Evolutionary conservation across 2,113 vertebrate genomes (phyloP).

Genomic region (Platichthys flesus): DNA sequence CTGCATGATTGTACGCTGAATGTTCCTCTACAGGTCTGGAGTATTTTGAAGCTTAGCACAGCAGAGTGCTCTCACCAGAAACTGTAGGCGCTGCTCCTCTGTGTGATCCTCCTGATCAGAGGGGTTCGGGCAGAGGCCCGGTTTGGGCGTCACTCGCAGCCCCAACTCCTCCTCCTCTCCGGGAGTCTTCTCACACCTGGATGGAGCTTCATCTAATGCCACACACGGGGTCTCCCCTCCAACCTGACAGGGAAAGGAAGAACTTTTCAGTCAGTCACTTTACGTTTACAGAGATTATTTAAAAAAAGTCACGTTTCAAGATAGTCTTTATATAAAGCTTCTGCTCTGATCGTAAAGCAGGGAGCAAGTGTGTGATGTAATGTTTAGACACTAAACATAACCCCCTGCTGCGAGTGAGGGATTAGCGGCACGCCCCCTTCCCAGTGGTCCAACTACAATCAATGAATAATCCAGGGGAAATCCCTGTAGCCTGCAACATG

Average conservation of each 20-base stretch:
- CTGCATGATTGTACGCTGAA: background rate
- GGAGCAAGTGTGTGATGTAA: constrained; percentile 10
- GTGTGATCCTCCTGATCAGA: constrained; percentile 69
- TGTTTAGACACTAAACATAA: constrained; percentile 14
- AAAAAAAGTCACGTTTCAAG: too few species aligned
- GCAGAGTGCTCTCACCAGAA: constrained; percentile 73
- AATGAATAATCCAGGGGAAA: constrained; percentile 69
- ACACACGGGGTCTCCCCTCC: constrained; percentile 71
- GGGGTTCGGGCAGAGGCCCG: constrained; percentile 71
- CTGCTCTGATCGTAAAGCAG: background rate
- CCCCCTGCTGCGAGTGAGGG: constrained; percentile 30
- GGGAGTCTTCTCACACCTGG: constrained; percentile 75
- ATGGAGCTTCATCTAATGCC: constrained; percentile 78
- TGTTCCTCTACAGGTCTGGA: background rate
- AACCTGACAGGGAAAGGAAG: constrained; percentile 63
- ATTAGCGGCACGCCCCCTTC: constrained; percentile 60
- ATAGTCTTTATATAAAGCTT: background rate
- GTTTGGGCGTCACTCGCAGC: constrained; percentile 69
- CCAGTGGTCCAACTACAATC: constrained; percentile 56
- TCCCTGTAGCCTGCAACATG: constrained; percentile 58
- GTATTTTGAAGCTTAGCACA: background rate
- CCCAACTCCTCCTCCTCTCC: constrained; percentile 78
- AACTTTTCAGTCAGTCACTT: background rate
- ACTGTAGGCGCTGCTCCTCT: constrained; percentile 72
- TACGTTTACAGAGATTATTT: background rate